These are phyloP conservation scores for Pararge aegeria DNA, from an alignment of 1,140 invertebrate species.

Conservation along the genomic window DNA sequence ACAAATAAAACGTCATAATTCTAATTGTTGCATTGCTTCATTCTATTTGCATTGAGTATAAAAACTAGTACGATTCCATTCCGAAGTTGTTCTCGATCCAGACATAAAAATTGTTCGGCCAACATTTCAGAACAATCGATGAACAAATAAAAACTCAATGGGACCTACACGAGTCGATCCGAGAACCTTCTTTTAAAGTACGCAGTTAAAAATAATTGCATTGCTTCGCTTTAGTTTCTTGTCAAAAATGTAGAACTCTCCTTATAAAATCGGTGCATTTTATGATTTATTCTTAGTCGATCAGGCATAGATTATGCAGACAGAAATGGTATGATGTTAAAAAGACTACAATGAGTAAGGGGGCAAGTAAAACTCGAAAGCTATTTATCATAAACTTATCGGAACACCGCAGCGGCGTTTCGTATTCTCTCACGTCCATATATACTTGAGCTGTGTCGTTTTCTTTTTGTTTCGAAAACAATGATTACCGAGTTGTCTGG, in stretches of 20 bases:
- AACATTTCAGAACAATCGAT: slow-evolving; percentile 9
- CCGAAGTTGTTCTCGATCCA: slow-evolving; percentile 6
- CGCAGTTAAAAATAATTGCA: slow-evolving; percentile 14
- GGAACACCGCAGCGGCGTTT: slow-evolving; percentile 54
- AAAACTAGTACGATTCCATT: slow-evolving; percentile 5
- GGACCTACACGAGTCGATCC: slow-evolving; percentile 2
- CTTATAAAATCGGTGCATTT: slow-evolving; percentile 3
- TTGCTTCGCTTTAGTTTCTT: slow-evolving; percentile 6
- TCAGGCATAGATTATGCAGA: slow-evolving; percentile 34
- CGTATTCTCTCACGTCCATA: slow-evolving; percentile 60
- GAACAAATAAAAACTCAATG: slow-evolving; percentile 9
- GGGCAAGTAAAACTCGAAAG: slow-evolving; percentile 60
- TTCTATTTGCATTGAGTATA: neutral
- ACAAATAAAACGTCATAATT: neutral
- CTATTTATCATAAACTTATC: slow-evolving; percentile 76
- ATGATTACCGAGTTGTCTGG: slow-evolving; percentile 64
- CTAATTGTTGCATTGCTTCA: neutral
- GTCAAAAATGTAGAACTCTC: slow-evolving; percentile 8
- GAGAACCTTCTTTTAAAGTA: slow-evolving; percentile 1
- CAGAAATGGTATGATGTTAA: slow-evolving; percentile 53
- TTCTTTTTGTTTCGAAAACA: slow-evolving; percentile 69
- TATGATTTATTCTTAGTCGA: slow-evolving; percentile 11
- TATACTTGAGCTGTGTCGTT: slow-evolving; percentile 57
- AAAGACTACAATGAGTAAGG: slow-evolving; percentile 51
- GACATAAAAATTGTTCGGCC: slow-evolving; percentile 7